A percentile compares a stretch with the other conserved stretches of the same genome.
Evolutionary conservation across 1,140 invertebrate genomes (phyloP).

Genomic region (Agraylea sexmaculata): DNA sequence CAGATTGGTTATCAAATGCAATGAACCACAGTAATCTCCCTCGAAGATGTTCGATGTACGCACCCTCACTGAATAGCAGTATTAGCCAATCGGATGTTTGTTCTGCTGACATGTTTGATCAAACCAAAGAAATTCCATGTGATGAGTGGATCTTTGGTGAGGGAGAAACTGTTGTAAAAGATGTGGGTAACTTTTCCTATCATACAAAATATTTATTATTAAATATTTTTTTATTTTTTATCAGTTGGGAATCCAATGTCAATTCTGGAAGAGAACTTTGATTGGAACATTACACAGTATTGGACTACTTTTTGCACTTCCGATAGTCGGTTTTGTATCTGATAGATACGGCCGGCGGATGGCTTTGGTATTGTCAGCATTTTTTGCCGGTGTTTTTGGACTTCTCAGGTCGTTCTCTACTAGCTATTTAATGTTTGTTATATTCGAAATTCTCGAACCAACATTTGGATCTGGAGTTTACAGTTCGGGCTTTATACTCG

Average conservation of each 20-base stretch:
- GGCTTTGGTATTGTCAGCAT: conserved; percentile 46
- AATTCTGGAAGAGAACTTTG: conserved; percentile 55
- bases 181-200: conserved; percentile 24
- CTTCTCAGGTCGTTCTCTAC: conserved; percentile 52
- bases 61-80: conserved; percentile 20
- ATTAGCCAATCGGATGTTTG: conserved; percentile 22
- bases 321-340: conserved; percentile 53
- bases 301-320: conserved; percentile 56
- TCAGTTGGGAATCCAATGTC: conserved; percentile 32
- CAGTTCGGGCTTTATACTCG: conserved; percentile 36
- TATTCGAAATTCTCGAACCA: conserved; percentile 54
- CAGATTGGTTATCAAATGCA: conserved; percentile 28
- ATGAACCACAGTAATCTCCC: conserved; percentile 27
- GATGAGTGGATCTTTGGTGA: conserved; percentile 29
- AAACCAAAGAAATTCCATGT: conserved; percentile 22
- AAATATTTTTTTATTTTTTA: conserved; percentile 16
- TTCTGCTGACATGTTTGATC: conserved; percentile 27
- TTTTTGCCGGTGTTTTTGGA: conserved; percentile 46
- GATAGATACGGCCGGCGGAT: conserved; percentile 52
- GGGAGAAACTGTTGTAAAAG: conserved; percentile 30
- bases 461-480: conserved; percentile 37
- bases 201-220: too few relatives aligned
- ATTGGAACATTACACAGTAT: conserved; percentile 59
- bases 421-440: conserved; percentile 50
- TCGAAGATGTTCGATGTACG: conserved; percentile 27